phyloP scores from a whole-genome alignment of 2,888 invertebrate species.

The Neoitamus cyanurus region DNA sequence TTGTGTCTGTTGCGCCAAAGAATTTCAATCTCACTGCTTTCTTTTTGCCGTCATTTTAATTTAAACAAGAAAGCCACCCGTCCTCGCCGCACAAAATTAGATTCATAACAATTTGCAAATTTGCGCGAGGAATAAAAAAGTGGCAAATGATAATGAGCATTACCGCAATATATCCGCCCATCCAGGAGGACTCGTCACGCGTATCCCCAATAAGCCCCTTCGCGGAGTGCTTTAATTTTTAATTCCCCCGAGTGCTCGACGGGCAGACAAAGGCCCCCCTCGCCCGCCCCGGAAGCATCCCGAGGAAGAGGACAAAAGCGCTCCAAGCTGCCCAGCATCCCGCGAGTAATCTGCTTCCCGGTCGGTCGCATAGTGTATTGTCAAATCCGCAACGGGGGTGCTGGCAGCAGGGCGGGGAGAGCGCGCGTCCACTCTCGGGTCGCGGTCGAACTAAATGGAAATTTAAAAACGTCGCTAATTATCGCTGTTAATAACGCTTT shows the following conservation, averaged over 20 bases:
- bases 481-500: conserved; percentile 44
- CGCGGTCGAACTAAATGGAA: conserved; percentile 24
- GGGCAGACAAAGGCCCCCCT: background rate
- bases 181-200: background rate
- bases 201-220: background rate
- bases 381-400: background rate
- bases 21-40: background rate
- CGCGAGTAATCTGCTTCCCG: background rate
- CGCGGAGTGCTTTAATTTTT: background rate
- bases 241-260: background rate
- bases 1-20: background rate
- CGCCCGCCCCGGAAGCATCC: background rate
- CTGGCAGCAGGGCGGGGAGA: background rate
- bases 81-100: background rate
- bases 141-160: conserved; percentile 5
- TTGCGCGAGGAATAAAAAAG: background rate
- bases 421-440: background rate
- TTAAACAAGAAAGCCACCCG: background rate
- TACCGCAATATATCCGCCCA: background rate
- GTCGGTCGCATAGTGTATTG: background rate
- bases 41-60: background rate
- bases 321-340: conserved; percentile 3
- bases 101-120: conserved; percentile 5
- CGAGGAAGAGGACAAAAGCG: background rate
- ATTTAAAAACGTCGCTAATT: conserved; percentile 43